Base-by-base conservation (phyloP, 2,113 vertebrate genomes). In the Eurypyga helias region DNA sequence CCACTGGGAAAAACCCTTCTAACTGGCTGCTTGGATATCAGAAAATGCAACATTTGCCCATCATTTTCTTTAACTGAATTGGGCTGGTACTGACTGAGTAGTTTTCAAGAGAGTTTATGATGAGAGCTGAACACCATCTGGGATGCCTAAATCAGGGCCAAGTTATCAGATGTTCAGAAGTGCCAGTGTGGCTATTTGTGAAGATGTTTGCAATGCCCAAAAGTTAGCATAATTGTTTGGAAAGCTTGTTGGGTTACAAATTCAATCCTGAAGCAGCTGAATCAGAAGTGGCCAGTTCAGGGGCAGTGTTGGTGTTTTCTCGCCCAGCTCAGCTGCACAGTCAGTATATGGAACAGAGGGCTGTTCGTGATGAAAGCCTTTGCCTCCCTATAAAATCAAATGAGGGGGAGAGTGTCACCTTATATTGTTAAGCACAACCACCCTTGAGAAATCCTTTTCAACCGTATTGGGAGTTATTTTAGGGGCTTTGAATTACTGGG, bases 281-380 rank as follows among this genome's bases (percentile, higher is more conserved):
- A 80, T 31, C 16, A 45, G 20, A 48, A n/a, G 4, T 10, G 45
- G 33, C 21, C 20, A 45, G 5, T 33, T 76, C 13, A 17, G 49
- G 52, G 23, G 31, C 57, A 69, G 7, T 0, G 3, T 9, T 0
- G 0, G 25, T 49, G 26, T 77, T 62, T 61, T 28, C 64, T 58
- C 52, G 24, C 46, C 18, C 36, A 14, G 26, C 13, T n/a, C 25
- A 61, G 46, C 54, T 38, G 28, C 41, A n/a, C 13, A 46, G 23
- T 13, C 29, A 17, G 28, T 8, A 2, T 16, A 9, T 5, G 26
- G 60, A n/a, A 51, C n/a, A 54, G 55, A 58, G 55, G 45, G 18
- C 34, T 87, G 54, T 13, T 72, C 29, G 9, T 0, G 0, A 31
- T 17, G 7, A 4, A 8, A 45, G 7, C 8, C 12, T 67, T 58